Base-by-base conservation (phyloP, 2,113 vertebrate genomes). In the Pagrus major region DNA sequence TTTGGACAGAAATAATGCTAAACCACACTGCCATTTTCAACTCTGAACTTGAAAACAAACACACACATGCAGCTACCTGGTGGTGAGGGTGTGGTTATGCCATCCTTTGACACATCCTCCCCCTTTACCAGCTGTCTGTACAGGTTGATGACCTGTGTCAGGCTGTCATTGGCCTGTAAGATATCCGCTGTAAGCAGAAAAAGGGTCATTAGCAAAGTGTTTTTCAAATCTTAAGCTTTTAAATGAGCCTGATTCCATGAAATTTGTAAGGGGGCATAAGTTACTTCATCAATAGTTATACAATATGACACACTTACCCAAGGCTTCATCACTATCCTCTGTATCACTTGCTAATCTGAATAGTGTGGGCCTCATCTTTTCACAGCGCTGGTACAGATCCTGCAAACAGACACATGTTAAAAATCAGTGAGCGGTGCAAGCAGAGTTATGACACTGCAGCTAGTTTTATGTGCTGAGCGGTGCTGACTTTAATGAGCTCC, bases 301-400 rank as follows among this genome's bases (percentile, higher is more conserved):
- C 1, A 46, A 12, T 14, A 47, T 12, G 54, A 35, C 9, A 44
- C 3, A 23, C n/a, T 54, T 23, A 99, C 98, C 98, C 41, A 99
- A 91, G 31, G 97, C 98, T 89, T 99, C 98, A n/a, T 99, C 98
- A 1, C 95, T 99, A 90, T 99, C 98, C 86, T 99, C 98, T 3
- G 98, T 99, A 87, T 99, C 97, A 35, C 98, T 99, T 61, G 98
- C 98, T 6, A 99, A 93, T 21, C 97, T 93, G 90, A 99, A 99
- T 0, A 99, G 94, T 0, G 97, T 99, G 3, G 97, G 98, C 74
- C 98, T 96, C 98, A 99, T 97, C 84, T 97, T 97, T 89, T 99
- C 98, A 37, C 98, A 99, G 84, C 97, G 96, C 92, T 97, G 97
- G 90, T 97, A 99, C 74, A 99, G 89, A 86, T 99, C 97, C 98